Evolutionary conservation across 2,888 invertebrate species (phyloP).

Genomic region (Diogma glabrata): DNA sequence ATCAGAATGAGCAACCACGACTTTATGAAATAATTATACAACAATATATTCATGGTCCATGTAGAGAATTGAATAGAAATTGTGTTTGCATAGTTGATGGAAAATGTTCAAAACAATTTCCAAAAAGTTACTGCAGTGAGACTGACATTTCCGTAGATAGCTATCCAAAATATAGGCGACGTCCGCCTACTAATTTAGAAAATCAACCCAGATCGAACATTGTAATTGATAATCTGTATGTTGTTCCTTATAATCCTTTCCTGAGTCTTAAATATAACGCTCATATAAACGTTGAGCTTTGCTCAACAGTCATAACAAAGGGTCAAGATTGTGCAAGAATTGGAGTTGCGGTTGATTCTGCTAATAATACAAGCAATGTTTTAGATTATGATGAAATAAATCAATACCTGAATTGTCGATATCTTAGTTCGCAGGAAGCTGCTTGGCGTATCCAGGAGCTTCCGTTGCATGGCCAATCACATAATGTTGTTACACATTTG

Average conservation of each 20-base stretch:
- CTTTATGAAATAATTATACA: background rate
- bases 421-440: background rate
- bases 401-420: too few species aligned
- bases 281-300: background rate
- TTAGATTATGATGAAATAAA: too few species aligned
- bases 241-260: background rate
- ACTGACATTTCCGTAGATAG: background rate
- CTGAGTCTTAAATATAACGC: background rate
- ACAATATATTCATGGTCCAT: conserved; percentile 2
- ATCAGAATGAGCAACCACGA: background rate
- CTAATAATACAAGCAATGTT: background rate
- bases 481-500: too few species aligned
- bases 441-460: background rate
- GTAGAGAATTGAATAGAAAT: background rate
- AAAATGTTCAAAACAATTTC: background rate
- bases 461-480: background rate
- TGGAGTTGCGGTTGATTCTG: background rate
- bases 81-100: background rate
- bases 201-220: too few species aligned
- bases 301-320: background rate
- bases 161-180: background rate
- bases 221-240: background rate
- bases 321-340: background rate
- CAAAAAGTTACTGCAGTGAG: background rate
- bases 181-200: background rate